These are phyloP conservation scores for Eretmochelys imbricata DNA, from an alignment of 2,113 vertebrate species.

Conservation along the genomic window DNA sequence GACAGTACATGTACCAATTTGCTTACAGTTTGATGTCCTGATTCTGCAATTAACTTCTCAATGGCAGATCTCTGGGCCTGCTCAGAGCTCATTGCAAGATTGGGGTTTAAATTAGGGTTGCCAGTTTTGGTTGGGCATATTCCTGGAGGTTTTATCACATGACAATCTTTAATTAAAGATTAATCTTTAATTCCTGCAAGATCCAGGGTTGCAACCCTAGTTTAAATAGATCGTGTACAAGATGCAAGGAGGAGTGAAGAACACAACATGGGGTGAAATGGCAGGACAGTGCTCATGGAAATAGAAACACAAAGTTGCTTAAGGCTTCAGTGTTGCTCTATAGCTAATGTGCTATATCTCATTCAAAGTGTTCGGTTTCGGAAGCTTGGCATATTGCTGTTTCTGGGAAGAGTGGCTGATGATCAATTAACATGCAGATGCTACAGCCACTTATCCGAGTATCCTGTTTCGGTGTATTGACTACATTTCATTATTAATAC, in stretches of 20 bases:
- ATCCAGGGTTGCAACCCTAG: too few species aligned
- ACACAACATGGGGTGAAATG: not conserved
- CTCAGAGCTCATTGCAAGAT: not conserved
- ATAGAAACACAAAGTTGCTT: not conserved
- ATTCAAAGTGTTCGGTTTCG: not conserved
- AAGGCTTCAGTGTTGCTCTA: not conserved
- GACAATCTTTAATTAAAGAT: too few species aligned
- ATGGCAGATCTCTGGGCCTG: not conserved
- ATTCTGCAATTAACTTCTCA: not conserved
- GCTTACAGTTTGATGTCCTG: not conserved
- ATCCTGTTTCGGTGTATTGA: not conserved
- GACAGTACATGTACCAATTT: not conserved
- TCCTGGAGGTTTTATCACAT: too few species aligned
- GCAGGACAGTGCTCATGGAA: not conserved
- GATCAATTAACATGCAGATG: not conserved
- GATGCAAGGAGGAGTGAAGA: not conserved
- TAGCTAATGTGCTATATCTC: not conserved
- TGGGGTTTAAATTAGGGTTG: not conserved
- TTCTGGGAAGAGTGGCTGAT: not conserved
- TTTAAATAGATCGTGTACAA: not conserved
- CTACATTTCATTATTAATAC: conserved; percentile 1
- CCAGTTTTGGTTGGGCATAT: too few species aligned
- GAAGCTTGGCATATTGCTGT: not conserved
- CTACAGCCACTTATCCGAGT: not conserved
- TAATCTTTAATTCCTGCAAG: too few species aligned